phyloP scores from a whole-genome alignment of 2,888 invertebrate genomes.

The Parochlus steinenii region DNA sequence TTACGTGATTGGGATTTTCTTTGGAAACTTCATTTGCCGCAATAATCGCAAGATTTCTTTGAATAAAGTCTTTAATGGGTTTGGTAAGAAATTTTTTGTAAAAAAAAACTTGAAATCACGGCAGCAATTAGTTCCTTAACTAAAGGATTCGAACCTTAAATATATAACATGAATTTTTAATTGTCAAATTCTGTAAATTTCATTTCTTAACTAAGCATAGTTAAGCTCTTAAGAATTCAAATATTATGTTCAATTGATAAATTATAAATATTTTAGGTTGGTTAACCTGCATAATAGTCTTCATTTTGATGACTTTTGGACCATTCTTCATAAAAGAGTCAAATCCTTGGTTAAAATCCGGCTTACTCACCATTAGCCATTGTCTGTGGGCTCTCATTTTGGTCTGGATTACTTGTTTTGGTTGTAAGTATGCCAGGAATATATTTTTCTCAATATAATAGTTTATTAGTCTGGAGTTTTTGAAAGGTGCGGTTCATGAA shows the following conservation, averaged over 20 bases:
- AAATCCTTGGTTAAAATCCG: conserved; percentile 18
- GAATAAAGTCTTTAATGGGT: conserved; percentile 17
- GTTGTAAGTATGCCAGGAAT: too few species aligned
- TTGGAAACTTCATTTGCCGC: conserved; percentile 54
- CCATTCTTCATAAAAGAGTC: conserved; percentile 16
- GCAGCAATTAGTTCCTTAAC: too few species aligned
- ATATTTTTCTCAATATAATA: too few species aligned
- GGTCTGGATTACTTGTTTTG: conserved; percentile 31
- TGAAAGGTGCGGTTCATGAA: too few species aligned
- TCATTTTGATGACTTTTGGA: conserved; percentile 18
- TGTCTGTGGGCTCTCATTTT: conserved; percentile 31
- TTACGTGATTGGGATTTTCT: conserved; percentile 53
- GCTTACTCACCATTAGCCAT: conserved; percentile 29
- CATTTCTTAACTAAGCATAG: too few species aligned
- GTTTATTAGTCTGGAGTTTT: too few species aligned
- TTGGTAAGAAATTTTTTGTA: conserved; percentile 16
- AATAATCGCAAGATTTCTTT: conserved; percentile 32
- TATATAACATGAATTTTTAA: too few species aligned
- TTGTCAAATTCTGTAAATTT: too few species aligned
- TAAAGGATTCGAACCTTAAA: too few species aligned
- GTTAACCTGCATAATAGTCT: conserved; percentile 17
- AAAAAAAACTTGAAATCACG: too few species aligned
- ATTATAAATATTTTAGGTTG: conserved; percentile 18
- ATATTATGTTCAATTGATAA: background rate
- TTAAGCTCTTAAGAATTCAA: too few species aligned